A percentile compares a stretch with the other conserved stretches of the same genome.
phyloP scores from a whole-genome alignment of 2,888 invertebrate species.

The Cremastobaeus sp. region DNA sequence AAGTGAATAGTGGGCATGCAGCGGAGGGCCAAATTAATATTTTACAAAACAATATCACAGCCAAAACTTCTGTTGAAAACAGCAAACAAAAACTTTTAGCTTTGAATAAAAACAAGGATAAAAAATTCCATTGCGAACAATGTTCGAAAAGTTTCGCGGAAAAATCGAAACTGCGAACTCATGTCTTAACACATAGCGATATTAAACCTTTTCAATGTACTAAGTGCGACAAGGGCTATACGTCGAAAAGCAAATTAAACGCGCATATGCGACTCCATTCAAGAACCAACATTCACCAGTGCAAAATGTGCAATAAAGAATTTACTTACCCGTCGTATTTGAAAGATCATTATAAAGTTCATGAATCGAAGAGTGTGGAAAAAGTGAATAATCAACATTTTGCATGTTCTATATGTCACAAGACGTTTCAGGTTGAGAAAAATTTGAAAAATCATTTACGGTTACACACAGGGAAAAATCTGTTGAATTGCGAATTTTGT shows the following conservation, averaged over 20 bases:
- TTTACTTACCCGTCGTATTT: conserved; percentile 77
- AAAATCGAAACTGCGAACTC: conserved; percentile 72
- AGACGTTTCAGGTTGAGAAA: conserved; percentile 71
- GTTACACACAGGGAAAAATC: conserved; percentile 71
- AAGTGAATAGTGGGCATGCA: conserved; percentile 39
- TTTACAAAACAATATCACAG: conserved; percentile 52
- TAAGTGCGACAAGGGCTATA: conserved; percentile 72
- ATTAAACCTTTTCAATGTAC: conserved; percentile 72
- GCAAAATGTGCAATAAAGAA: conserved; percentile 75
- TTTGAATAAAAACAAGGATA: conserved; percentile 27
- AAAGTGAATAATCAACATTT: conserved; percentile 55
- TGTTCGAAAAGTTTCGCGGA: conserved; percentile 70
- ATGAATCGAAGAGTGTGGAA: conserved; percentile 62
- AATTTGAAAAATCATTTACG: conserved; percentile 71
- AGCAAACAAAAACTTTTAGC: conserved; percentile 22
- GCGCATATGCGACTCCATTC: conserved; percentile 75
- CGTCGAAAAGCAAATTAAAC: conserved; percentile 75
- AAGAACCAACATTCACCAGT: conserved; percentile 72
- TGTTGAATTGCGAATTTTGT: conserved; percentile 75
- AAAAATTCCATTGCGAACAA: conserved; percentile 67
- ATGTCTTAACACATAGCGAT: conserved; percentile 70
- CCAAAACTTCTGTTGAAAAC: conserved; percentile 43
- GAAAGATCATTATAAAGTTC: conserved; percentile 74
- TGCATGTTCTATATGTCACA: conserved; percentile 71
- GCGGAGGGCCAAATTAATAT: conserved; percentile 45